Evolutionary conservation across 2,888 invertebrate genomes (phyloP).

Genomic region (Glaucopsyche alexis): DNA sequence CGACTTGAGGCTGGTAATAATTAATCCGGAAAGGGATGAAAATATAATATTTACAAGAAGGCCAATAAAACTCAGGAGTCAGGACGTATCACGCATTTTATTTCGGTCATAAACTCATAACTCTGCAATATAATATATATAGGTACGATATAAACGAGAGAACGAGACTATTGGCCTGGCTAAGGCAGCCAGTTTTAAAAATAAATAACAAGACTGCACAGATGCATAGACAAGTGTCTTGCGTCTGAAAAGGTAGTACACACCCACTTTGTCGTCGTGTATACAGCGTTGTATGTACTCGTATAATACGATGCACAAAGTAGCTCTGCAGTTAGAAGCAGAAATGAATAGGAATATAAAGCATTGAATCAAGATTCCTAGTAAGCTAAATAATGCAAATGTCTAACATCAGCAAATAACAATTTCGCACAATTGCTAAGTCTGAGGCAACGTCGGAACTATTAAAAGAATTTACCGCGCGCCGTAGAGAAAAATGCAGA

Average conservation of each 20-base stretch:
- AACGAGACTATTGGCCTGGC: background rate
- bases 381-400: background rate
- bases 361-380: conserved; percentile 8
- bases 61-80: background rate
- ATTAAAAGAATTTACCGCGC: background rate
- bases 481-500: background rate
- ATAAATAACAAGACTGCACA: conserved; percentile 69
- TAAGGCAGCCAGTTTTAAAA: conserved; percentile 51
- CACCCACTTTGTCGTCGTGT: background rate
- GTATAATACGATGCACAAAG: background rate
- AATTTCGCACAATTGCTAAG: background rate
- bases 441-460: background rate
- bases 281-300: conserved; percentile 50
- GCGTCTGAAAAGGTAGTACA: conserved; percentile 38
- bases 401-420: background rate
- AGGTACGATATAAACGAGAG: background rate
- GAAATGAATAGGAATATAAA: background rate
- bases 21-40: background rate
- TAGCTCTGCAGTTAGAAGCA: background rate
- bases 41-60: background rate
- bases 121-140: background rate
- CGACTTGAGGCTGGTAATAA: background rate
- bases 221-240: conserved; percentile 49
- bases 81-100: background rate
- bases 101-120: background rate